Conservation (phyloP, 2,797 vertebrate species). For the Acipenser oxyrinchus region DNA sequence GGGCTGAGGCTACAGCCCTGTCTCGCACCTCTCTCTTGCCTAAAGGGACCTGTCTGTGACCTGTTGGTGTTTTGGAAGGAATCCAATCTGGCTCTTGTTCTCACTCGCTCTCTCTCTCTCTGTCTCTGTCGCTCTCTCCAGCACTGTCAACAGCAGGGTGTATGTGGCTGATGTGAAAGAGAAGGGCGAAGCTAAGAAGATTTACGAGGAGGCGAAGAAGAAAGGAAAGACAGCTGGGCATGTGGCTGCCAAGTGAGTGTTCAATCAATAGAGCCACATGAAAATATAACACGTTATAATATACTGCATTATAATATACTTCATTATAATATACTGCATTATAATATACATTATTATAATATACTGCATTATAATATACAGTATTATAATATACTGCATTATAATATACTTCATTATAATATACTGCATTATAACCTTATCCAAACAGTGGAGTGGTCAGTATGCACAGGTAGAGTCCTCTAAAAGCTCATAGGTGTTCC, state of each 20-base stretch:
- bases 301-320: not conserved
- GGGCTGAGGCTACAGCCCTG: no score
- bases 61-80: conserved; percentile 31
- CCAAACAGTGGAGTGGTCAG: no score
- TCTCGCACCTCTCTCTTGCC: no score
- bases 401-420: not conserved
- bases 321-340: not conserved
- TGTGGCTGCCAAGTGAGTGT: conserved; percentile 69
- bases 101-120: conserved; percentile 21
- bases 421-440: no score
- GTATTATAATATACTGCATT: not conserved
- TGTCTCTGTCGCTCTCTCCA: conserved; percentile 31
- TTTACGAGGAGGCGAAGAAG: conserved; percentile 69
- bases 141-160: conserved; percentile 60
- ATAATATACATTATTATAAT: no score
- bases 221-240: conserved; percentile 73
- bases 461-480: no score
- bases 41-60: no score
- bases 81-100: conserved; percentile 25
- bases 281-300: not conserved
- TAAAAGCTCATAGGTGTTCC: no score
- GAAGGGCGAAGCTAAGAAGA: conserved; percentile 71
- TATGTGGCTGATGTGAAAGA: conserved; percentile 73
- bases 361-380: no score
- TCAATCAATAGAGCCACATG: not conserved